A percentile compares a stretch with the other conserved stretches of the same genome.
These are phyloP conservation scores for Drosophila obscura DNA, from an alignment of 1,140 invertebrate genomes.

Conservation along the genomic window DNA sequence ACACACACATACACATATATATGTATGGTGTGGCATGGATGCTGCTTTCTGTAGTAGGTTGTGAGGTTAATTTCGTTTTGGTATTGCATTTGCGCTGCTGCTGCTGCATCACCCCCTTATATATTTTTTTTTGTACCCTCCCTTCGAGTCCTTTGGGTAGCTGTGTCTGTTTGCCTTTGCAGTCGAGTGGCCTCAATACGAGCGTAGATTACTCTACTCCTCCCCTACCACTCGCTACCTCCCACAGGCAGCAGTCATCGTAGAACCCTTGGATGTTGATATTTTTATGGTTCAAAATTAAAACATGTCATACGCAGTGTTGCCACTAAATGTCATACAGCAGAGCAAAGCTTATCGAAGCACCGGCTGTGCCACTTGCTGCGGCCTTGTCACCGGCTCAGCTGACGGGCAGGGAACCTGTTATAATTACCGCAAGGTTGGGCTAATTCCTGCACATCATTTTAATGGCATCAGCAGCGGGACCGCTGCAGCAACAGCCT, in stretches of 20 bases:
- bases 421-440: conserved; percentile 35
- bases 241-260: too few relatives aligned
- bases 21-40: conserved; percentile 25
- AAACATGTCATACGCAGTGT: conserved; percentile 64
- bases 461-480: conserved; percentile 35
- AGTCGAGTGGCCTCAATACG: conserved; percentile 68
- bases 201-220: conserved; percentile 18
- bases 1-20: conserved; percentile 25
- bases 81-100: conserved; percentile 58
- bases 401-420: conserved; percentile 18
- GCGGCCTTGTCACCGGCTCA: conserved; percentile 8
- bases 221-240: too few relatives aligned
- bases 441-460: conserved; percentile 50
- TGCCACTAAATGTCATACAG: conserved; percentile 40
- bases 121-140: conserved; percentile 6
- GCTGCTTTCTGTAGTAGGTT: conserved; percentile 63
- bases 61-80: conserved; percentile 76
- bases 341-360: conserved; percentile 6
- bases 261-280: conserved; percentile 28
- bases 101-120: not conserved
- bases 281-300: conserved; percentile 64
- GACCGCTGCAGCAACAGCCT: conserved; percentile 5
- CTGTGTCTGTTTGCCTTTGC: conserved; percentile 64
- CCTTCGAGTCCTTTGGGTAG: conserved; percentile 23
- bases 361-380: not conserved